phyloP scores from a whole-genome alignment of 2,797 vertebrate genomes.

The Chlorospingus flavigularis region DNA sequence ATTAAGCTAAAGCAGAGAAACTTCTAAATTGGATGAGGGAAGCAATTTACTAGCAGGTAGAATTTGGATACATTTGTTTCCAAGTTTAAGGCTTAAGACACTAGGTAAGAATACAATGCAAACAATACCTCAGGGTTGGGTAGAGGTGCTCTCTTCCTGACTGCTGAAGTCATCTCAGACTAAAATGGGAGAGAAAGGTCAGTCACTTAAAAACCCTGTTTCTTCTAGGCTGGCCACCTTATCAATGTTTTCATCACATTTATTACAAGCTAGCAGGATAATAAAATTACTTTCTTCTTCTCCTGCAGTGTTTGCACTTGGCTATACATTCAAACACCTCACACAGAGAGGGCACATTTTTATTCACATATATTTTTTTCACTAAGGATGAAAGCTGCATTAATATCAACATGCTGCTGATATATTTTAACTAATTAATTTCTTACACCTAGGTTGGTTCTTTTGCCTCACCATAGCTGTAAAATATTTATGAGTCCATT shows the following conservation, averaged over 20 bases:
- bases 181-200: constrained; percentile 49
- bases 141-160: constrained; percentile 78
- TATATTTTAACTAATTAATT: not conserved
- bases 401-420: not conserved
- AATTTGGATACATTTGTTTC: not conserved
- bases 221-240: not conserved
- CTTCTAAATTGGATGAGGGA: not conserved
- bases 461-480: not conserved
- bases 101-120: not conserved
- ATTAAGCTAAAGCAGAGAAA: not conserved
- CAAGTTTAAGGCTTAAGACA: not conserved
- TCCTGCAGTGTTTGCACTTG: not conserved
- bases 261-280: not conserved
- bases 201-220: not conserved
- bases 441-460: not conserved
- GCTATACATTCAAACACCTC: not conserved
- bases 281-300: not conserved
- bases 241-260: not conserved
- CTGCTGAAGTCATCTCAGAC: constrained; percentile 77
- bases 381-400: not conserved
- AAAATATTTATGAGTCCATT: not conserved
- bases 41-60: not conserved
- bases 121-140: constrained; percentile 81
- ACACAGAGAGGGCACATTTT: not conserved
- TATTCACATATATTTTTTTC: not conserved